Base-by-base conservation (phyloP, 2,797 vertebrate genomes). In the Oreochromis mossambicus region DNA sequence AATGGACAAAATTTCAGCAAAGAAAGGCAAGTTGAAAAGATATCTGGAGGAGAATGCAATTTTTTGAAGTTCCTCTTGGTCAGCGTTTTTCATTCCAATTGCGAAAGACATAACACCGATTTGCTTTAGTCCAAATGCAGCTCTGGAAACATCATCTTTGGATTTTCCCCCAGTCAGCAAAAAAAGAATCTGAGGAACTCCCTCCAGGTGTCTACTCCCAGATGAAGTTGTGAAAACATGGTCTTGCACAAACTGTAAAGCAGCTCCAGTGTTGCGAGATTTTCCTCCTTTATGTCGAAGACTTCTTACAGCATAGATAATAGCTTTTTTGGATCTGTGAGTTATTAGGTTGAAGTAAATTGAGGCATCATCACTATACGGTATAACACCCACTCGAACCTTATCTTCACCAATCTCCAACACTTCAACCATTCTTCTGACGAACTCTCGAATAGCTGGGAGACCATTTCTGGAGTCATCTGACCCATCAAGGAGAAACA, bases 401-500 rank as follows among this genome's bases (percentile, higher is more conserved):
- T 89, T 90, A 70, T 96, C 94, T 83, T 91, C 91, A 7, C 92
- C 93, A 85, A 94, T 92, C 13, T 95, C 95, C 61, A 97, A 89
- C n/a, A 94, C 91, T 80, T 94, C 88, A 82, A 83, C 88, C 94
- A 96, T 96, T 95, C 93, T 95, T 93, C 94, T 84, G 89, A 97
- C 93, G 88, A 96, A 96, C 82, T 96, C 93, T 80, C 95, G 94
- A 80, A 96, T 90, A 79, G 93, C 95, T 82, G 95, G 95, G 38
- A 97, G 79, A 78, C 93, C 95, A 87, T 95, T 96, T 95, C 95
- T 94, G 77, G 96, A 94, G 79, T 90, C 93, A 84, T 96, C 94
- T 2, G 96, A 96, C 61, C 96, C 95, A 91, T 97, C 96, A 94
- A 97, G 89, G 70, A 97, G 94, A 95, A 97, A 96, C 79, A 96